Percentiles rank a stretch among this genome's conserved stretches.
Evolutionary conservation across 2,113 vertebrate species (phyloP).

Genomic region (Vulpes vulpes): DNA sequence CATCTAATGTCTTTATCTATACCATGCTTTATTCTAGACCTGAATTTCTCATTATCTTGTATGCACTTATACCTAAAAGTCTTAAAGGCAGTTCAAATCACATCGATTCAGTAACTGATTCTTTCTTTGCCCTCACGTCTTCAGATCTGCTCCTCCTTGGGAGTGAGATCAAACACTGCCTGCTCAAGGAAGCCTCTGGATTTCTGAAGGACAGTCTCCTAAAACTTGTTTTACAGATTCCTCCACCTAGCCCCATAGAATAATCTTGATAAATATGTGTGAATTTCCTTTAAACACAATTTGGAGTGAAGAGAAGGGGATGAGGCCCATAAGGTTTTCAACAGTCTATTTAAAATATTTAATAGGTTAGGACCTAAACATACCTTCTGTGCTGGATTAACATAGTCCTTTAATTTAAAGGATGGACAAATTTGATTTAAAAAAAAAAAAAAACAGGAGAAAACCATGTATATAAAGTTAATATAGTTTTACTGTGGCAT

Average conservation of each 20-base stretch:
- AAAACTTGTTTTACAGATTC: neutral
- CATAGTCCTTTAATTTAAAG: neutral
- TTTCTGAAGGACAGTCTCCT: neutral
- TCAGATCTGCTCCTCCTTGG: neutral
- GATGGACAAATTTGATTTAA: neutral
- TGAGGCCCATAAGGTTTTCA: neutral
- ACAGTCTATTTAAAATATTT: neutral
- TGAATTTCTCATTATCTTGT: slow-evolving; percentile 12
- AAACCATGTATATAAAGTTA: neutral
- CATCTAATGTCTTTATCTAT: neutral
- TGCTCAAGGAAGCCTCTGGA: neutral
- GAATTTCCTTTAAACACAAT: neutral
- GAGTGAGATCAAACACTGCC: neutral
- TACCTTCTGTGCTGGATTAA: neutral
- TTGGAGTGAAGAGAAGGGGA: neutral
- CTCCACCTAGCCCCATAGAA: neutral
- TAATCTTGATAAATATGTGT: neutral
- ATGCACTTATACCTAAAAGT: neutral
- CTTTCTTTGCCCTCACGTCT: neutral
- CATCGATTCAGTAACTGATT: neutral
- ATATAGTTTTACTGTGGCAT: neutral
- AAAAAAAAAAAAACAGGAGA: neutral
- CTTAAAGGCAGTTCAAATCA: neutral
- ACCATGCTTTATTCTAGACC: neutral
- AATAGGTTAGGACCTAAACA: neutral